phyloP scores from a whole-genome alignment of 2,113 vertebrate species.

The Cyanoderma ruficeps region DNA sequence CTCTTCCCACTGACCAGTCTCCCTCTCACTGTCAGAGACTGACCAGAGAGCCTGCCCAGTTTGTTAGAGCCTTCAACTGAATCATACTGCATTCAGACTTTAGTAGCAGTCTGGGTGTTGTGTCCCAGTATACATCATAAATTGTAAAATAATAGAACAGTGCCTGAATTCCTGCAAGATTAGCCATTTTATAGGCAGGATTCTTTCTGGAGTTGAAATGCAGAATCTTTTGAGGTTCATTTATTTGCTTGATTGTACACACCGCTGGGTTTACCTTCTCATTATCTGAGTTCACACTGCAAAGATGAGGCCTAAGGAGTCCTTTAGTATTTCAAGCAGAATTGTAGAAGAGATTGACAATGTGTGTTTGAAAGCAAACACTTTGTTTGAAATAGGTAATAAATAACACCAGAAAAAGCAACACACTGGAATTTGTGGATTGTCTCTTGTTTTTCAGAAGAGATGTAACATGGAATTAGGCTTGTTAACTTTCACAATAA shows the following conservation, averaged over 20 bases:
- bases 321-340: slow-evolving; percentile 53
- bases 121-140: not conserved
- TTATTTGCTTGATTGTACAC: slow-evolving; percentile 44
- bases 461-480: not conserved
- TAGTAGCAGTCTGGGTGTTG: not conserved
- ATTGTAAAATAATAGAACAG: not conserved
- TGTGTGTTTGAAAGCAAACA: not conserved
- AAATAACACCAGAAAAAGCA: not conserved
- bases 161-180: slow-evolving; percentile 24
- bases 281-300: slow-evolving; percentile 42
- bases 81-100: not conserved
- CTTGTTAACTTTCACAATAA: slow-evolving; percentile 5
- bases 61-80: not conserved
- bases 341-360: slow-evolving; percentile 44
- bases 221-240: slow-evolving; percentile 56
- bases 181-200: slow-evolving; percentile 21
- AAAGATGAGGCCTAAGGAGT: slow-evolving; percentile 39
- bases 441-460: not conserved
- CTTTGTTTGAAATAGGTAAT: slow-evolving; percentile 21
- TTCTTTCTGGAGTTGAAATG: slow-evolving; percentile 32
- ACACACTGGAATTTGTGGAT: not conserved
- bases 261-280: not conserved
- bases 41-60: not conserved
- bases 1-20: not conserved
- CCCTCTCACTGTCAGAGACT: not conserved